phyloP scores from a whole-genome alignment of 2,113 vertebrate species.

The Tiliqua scincoides region DNA sequence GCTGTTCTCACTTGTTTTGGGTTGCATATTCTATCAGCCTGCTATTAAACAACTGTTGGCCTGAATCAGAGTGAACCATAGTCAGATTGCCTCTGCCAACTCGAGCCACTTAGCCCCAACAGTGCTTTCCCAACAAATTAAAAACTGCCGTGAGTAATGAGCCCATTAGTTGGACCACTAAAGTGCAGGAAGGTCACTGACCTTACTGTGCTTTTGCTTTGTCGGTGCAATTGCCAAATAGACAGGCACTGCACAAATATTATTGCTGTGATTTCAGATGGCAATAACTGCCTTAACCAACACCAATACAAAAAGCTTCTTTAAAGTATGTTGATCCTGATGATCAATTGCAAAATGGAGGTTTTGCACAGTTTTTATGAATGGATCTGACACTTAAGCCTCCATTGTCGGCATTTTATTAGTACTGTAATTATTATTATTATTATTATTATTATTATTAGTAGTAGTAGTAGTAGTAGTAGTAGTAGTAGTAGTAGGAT shows the following conservation, averaged over 20 bases:
- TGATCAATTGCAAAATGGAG: constrained; percentile 39
- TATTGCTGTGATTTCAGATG: constrained; percentile 40
- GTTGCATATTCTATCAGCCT: neutral
- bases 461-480: too few species aligned
- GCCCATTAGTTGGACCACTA: constrained; percentile 22
- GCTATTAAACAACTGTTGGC: accelerated
- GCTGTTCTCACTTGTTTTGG: neutral
- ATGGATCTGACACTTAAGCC: constrained; percentile 27
- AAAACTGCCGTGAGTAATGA: constrained; percentile 24
- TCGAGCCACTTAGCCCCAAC: accelerated
- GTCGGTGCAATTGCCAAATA: constrained; percentile 39
- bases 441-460: neutral
- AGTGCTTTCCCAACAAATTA: constrained; percentile 26
- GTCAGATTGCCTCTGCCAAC: neutral
- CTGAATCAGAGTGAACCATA: neutral
- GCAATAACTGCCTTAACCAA: neutral
- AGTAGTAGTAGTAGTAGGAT: too few species aligned
- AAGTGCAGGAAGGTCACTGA: constrained; percentile 44
- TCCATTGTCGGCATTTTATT: neutral
- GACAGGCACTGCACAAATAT: constrained; percentile 44
- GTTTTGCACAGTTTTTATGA: constrained; percentile 44
- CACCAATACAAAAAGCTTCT: neutral
- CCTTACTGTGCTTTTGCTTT: constrained; percentile 60
- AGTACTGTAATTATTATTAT: neutral
- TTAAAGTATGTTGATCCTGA: neutral